Base-by-base conservation (phyloP, 2,797 vertebrate genomes). In the Clarias pachynema region DNA sequence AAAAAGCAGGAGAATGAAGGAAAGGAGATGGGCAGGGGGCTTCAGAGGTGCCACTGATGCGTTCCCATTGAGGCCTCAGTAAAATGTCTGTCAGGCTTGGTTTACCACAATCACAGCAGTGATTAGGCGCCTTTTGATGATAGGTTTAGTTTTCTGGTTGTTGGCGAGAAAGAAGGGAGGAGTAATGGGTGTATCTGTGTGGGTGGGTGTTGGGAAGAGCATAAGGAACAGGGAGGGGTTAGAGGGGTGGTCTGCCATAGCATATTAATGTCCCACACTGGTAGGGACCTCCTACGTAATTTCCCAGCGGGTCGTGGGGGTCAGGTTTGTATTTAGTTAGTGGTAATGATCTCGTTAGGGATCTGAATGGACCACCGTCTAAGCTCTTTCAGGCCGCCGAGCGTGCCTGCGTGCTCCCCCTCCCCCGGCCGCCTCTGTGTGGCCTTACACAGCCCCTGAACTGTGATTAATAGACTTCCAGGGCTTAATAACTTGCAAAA, bases 401-500 rank as follows among this genome's bases (percentile, higher is more conserved):
- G 96, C 94, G 89, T 96, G 96, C 94, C 94, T 95, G 91, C 95
- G 95, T 95, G 94, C 94, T 94, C 93, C 94, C 94, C 93, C 92
- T 91, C 93, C 90, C 92, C 94, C 93, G 90, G 60, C 89, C 93
- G 95, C 93, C 95, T 92, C 94, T 97, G 97, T 96, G 96, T 96
- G 96, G 97, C 96, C 96, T 97, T 95, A 96, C 95, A 94, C 89
- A 91, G 95, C 95, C 96, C 89, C 86, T 96, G 96, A 97, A 97
- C 96, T 97, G 96, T 96, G 96, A 97, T 97, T 96, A 97, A 96
- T 96, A 95, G 96, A 97, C 96, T 96, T 97, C 96, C 96, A 96
- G 95, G 94, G 95, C 95, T 97, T 97, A 96, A 96, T 97, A 96
- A 97, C 96, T 96, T 96, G 96, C 96, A 96, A 97, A 97, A 96